These are phyloP conservation scores for Amblyraja radiata DNA, from an alignment of 2,797 vertebrate species.

Conservation along the genomic window DNA sequence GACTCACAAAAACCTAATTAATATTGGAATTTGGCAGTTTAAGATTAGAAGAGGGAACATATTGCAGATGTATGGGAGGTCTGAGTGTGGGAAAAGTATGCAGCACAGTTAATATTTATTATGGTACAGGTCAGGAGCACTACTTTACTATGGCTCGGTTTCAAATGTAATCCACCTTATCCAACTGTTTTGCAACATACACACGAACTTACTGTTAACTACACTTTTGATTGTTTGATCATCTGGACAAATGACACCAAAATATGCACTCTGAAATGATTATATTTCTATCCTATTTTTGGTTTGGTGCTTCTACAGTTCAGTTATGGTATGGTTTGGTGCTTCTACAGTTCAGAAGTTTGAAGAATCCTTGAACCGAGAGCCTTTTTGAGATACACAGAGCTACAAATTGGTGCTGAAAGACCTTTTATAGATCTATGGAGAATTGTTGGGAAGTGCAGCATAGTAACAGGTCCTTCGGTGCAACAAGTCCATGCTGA, in stretches of 20 bases:
- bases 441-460: too few species aligned
- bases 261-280: too few species aligned
- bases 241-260: neutral
- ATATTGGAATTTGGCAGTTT: neutral
- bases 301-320: too few species aligned
- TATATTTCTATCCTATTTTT: too few species aligned
- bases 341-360: too few species aligned
- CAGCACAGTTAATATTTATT: neutral
- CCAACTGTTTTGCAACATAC: neutral
- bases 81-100: neutral
- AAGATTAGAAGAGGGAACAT: neutral
- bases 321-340: too few species aligned
- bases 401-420: too few species aligned
- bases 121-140: neutral
- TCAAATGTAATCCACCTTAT: neutral
- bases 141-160: neutral
- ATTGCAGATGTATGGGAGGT: constrained; percentile 9
- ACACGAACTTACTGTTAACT: neutral
- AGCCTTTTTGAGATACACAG: too few species aligned
- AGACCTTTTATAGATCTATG: too few species aligned
- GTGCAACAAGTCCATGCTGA: too few species aligned
- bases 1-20: neutral
- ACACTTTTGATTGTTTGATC: neutral
- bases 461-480: too few species aligned
- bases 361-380: too few species aligned